A percentile compares a stretch with the other conserved stretches of the same genome.
Conservation (phyloP, 1,140 invertebrate genomes). For the Conus ventricosus region DNA sequence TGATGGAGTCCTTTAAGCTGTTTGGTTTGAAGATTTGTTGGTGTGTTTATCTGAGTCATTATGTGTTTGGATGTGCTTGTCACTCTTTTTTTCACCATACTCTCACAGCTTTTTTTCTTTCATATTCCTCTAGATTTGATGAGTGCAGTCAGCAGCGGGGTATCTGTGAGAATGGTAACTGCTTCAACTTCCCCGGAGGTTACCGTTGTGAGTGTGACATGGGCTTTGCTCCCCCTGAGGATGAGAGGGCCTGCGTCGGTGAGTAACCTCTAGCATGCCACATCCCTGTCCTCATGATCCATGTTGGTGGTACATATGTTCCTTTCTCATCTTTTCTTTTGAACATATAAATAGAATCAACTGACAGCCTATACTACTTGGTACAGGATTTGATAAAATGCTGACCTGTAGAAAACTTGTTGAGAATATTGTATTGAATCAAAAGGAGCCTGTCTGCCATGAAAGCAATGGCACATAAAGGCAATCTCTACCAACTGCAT, state of each 20-base stretch:
- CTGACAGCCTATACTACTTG: no score
- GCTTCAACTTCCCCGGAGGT: slow-evolving; percentile 88
- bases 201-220: slow-evolving; percentile 91
- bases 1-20: background rate
- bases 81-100: no score
- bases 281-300: no score
- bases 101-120: background rate
- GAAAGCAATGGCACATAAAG: no score
- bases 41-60: no score
- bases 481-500: no score
- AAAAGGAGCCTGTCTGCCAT: no score
- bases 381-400: no score
- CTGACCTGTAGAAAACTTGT: no score
- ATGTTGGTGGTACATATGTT: background rate
- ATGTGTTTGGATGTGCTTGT: no score
- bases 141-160: slow-evolving; percentile 88
- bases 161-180: slow-evolving; percentile 86
- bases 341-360: background rate
- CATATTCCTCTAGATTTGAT: slow-evolving; percentile 80
- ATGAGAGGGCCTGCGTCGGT: slow-evolving; percentile 85
- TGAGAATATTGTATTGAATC: no score
- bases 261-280: slow-evolving; percentile 31
- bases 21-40: no score
- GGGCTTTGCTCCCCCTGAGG: slow-evolving; percentile 86
- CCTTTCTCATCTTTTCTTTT: background rate